phyloP scores from a whole-genome alignment of 1,140 invertebrate species.

The Aricia agestis region DNA sequence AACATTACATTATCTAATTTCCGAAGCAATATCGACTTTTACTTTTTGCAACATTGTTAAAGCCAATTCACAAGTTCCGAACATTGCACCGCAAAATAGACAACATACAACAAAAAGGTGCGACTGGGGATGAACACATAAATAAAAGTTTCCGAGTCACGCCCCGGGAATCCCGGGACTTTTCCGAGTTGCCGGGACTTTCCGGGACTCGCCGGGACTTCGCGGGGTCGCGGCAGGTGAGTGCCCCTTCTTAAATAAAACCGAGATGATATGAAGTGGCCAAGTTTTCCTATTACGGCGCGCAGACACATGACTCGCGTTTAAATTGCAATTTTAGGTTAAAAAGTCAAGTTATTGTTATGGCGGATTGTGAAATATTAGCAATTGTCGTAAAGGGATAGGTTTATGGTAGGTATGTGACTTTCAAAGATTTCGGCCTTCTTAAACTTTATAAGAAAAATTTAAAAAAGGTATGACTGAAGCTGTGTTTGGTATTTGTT shows the following conservation, averaged over 20 bases:
- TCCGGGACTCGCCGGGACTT: neutral
- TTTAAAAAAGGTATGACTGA: no score
- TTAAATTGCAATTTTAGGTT: constrained; percentile 15
- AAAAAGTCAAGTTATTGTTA: constrained; percentile 8
- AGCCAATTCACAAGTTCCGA: neutral
- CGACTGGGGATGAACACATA: neutral
- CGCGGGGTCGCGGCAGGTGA: neutral
- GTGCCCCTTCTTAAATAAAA: constrained; percentile 24
- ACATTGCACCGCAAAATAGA: neutral
- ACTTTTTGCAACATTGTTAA: neutral
- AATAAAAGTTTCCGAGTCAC: neutral
- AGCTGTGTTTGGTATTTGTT: no score
- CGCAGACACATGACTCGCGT: constrained; percentile 23
- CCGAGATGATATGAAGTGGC: constrained; percentile 20
- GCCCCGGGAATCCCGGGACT: neutral
- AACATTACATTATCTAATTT: neutral
- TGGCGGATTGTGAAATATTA: neutral
- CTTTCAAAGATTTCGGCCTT: neutral
- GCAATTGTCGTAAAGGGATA: neutral
- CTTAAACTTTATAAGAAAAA: no score
- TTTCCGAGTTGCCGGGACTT: neutral
- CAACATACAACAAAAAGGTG: neutral
- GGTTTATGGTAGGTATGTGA: neutral
- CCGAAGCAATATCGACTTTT: neutral
- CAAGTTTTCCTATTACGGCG: constrained; percentile 30